Evolutionary conservation across 1,140 invertebrate species (phyloP).

Genomic region (Hypsibius dujardini): DNA sequence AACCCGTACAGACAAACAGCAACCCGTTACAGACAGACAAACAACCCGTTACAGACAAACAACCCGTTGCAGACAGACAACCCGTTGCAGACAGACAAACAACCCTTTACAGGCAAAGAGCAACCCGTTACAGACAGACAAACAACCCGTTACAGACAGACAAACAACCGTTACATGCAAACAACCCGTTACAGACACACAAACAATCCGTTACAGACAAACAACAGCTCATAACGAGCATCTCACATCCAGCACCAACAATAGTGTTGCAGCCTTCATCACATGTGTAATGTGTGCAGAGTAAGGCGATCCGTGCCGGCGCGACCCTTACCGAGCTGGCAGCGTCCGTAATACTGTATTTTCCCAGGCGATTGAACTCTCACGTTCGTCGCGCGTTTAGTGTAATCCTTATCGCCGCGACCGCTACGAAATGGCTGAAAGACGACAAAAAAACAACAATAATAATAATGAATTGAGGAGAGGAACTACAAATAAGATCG

Average conservation of each 20-base stretch:
- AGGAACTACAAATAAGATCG: no score
- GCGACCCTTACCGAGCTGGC: conserved; percentile 58
- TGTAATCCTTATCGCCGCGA: conserved; percentile 58
- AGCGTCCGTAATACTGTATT: conserved; percentile 95
- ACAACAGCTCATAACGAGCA: conserved; percentile 13
- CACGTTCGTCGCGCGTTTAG: conserved; percentile 70
- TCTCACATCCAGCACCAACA: no score
- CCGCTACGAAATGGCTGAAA: conserved; percentile 31
- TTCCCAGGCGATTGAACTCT: conserved; percentile 88
- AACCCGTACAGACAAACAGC: no score
- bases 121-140: conserved; percentile 25
- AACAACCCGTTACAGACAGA: conserved; percentile 23
- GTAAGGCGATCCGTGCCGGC: no score
- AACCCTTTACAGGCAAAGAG: no score
- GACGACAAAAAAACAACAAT: conserved; percentile 22
- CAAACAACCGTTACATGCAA: not conserved
- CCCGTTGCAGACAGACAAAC: no score
- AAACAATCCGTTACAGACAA: conserved; percentile 17
- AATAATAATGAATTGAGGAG: no score
- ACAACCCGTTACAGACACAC: not conserved
- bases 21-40: no score
- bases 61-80: no score
- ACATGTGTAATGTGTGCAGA: no score
- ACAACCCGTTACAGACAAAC: no score
- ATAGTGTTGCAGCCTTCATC: no score